Base-by-base conservation (phyloP, 2,888 invertebrate genomes). In the Drosophila acutilabella region DNA sequence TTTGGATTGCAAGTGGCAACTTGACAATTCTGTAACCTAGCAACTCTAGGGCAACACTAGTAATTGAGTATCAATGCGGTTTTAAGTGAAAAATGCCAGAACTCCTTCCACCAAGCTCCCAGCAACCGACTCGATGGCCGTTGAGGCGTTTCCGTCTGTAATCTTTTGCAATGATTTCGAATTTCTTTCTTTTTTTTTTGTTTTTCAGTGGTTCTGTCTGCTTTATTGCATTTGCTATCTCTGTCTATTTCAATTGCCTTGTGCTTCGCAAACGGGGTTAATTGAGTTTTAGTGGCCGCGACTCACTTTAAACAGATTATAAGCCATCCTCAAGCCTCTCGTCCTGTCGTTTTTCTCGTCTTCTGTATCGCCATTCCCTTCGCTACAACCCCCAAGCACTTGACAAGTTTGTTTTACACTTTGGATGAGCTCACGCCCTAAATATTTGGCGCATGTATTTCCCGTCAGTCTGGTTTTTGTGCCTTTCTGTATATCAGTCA, bases 41-140 rank as follows among this genome's bases (percentile, higher is more conserved):
- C 73, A 73, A 61, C 64, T 69, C 61, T 18, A 23, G 23, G 23
- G 6, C 23, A 53, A 59, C 57, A 45, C 69, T 56, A 20, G 81
- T 89, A 88, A 89, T 88, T 88, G 88, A 89, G 90, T 90, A 89
- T 90, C 86, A 82, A 85, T 89, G 90, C 73, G 90, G 90, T 89
- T 89, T 79, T 78, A 89, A 81, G 79, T 89, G 89, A 89, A 89
- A 89, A 87, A 88, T 82, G 74, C 67, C 73, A 54, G 42, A 47
- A n/a, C 33, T 16, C 11, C 6, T 54, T 10, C 41, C 50, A 18
- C 16, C 20, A 16, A 30, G 20, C 26, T 52, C 16, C 8, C 30
- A 48, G 42, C 30, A 26, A 10, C 14, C 26, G 60, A 60, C 36
- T 67, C 71, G 65, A 71, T 74, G 38, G 45, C 33, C 11, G 80